phyloP scores from a whole-genome alignment of 2,888 invertebrate genomes.

The Spatulosminthurus flaviceps region DNA sequence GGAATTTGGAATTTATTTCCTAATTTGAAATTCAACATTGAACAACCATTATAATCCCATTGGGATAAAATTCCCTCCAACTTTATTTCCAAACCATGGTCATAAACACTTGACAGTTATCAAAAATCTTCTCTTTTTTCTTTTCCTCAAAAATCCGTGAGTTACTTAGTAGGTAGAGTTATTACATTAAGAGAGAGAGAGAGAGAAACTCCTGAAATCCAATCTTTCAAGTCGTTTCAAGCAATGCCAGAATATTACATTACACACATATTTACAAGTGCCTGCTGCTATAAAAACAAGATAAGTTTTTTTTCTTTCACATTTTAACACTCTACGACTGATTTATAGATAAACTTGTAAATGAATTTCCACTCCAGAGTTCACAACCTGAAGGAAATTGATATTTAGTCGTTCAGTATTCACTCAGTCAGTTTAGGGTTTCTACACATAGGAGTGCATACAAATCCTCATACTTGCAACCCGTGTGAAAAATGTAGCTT shows the following conservation, averaged over 20 bases:
- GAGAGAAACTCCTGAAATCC: neutral
- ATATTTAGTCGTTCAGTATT: slow-evolving; percentile 31
- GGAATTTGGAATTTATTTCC: neutral
- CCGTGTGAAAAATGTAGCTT: too few relatives aligned
- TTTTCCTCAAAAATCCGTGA: neutral
- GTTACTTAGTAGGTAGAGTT: neutral
- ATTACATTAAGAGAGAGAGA: neutral
- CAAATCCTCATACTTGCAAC: too few relatives aligned
- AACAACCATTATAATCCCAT: slow-evolving; percentile 18
- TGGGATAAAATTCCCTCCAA: neutral
- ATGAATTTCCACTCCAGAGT: slow-evolving; percentile 36
- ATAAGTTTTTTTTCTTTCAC: neutral
- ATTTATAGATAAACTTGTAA: slow-evolving; percentile 46
- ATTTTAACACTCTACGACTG: neutral
- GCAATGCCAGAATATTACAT: neutral
- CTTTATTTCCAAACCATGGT: neutral
- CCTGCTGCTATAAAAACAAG: neutral
- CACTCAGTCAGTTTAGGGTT: too few relatives aligned
- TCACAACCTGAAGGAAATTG: slow-evolving; percentile 29
- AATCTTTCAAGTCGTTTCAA: neutral
- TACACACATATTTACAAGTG: slow-evolving; percentile 2
- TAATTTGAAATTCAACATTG: slow-evolving; percentile 18
- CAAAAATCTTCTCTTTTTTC: neutral
- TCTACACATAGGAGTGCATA: too few relatives aligned
- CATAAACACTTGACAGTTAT: neutral